These are phyloP conservation scores for Rhyacophila evoluta DNA, from an alignment of 2,888 invertebrate species.

Conservation along the genomic window DNA sequence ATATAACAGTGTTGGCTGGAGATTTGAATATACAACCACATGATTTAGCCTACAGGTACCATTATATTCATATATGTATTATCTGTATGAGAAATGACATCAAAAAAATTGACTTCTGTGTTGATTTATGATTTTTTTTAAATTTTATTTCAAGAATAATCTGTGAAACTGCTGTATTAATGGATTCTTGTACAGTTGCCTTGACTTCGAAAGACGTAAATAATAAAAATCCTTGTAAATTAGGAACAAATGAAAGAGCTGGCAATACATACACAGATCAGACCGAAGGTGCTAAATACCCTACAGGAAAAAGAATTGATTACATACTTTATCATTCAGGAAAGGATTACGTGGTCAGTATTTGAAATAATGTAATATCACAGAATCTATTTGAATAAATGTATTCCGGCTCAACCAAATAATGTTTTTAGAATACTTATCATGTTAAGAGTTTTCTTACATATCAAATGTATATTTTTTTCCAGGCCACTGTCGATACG, in stretches of 20 bases:
- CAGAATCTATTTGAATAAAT: too few relatives aligned
- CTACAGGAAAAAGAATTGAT: conserved; percentile 91
- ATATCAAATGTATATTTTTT: too few relatives aligned
- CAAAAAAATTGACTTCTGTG: neutral
- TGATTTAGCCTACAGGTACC: conserved; percentile 80
- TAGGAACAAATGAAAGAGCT: conserved; percentile 83
- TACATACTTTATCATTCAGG: conserved; percentile 80
- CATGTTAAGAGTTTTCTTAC: too few relatives aligned
- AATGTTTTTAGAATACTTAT: too few relatives aligned
- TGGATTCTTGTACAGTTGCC: conserved; percentile 65
- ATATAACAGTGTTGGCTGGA: conserved; percentile 90
- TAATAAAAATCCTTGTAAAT: neutral
- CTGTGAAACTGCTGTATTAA: conserved; percentile 70
- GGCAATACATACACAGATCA: conserved; percentile 85
- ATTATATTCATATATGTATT: conserved; percentile 56
- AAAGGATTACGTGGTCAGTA: conserved; percentile 57
- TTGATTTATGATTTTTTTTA: neutral
- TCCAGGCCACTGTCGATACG: conserved; percentile 61
- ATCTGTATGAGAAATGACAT: too few relatives aligned
- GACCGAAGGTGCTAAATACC: conserved; percentile 66
- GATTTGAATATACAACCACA: conserved; percentile 94
- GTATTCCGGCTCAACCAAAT: too few relatives aligned
- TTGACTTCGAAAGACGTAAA: conserved; percentile 46
- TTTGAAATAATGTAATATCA: too few relatives aligned
- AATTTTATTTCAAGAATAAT: conserved; percentile 65